A percentile compares a stretch with the other conserved stretches of the same genome.
phyloP scores from a whole-genome alignment of 2,888 invertebrate genomes.

The Leucoptera coffeella region DNA sequence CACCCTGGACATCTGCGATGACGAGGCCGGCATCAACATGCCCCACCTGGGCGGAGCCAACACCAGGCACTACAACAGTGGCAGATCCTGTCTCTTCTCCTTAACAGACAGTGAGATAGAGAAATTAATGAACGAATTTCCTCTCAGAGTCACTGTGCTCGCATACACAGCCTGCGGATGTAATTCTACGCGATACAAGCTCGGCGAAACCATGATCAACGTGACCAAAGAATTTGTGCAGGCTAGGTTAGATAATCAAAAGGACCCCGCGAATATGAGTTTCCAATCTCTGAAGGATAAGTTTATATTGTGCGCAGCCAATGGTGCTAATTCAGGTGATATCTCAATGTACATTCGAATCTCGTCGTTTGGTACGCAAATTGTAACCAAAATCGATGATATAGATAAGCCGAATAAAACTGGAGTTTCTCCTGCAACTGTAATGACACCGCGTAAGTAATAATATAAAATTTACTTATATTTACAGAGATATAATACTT shows the following conservation, averaged over 20 bases:
- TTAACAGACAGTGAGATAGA: constrained; percentile 46
- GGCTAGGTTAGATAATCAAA: constrained; percentile 38
- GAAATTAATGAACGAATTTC: constrained; percentile 48
- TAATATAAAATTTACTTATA: no score
- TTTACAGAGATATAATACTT: no score
- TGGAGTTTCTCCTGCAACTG: no score
- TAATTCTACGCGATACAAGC: constrained; percentile 55
- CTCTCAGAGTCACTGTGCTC: constrained; percentile 49
- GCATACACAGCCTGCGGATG: constrained; percentile 58
- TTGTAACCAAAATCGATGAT: constrained; percentile 62
- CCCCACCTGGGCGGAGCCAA: constrained; percentile 29
- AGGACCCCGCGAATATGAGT: constrained; percentile 35
- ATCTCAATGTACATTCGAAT: constrained; percentile 57
- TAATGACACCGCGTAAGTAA: no score
- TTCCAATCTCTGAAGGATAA: constrained; percentile 57
- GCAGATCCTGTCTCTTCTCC: constrained; percentile 65
- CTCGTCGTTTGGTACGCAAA: constrained; percentile 60
- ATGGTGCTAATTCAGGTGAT: constrained; percentile 47
- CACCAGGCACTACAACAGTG: constrained; percentile 50
- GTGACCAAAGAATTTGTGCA: constrained; percentile 55
- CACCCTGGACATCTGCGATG: constrained; percentile 56
- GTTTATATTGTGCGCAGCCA: constrained; percentile 46
- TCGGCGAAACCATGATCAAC: constrained; percentile 54
- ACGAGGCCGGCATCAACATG: constrained; percentile 36
- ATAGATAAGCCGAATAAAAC: no score